Conservation (phyloP, 1,140 invertebrate species). For the Bombus turneri region DNA sequence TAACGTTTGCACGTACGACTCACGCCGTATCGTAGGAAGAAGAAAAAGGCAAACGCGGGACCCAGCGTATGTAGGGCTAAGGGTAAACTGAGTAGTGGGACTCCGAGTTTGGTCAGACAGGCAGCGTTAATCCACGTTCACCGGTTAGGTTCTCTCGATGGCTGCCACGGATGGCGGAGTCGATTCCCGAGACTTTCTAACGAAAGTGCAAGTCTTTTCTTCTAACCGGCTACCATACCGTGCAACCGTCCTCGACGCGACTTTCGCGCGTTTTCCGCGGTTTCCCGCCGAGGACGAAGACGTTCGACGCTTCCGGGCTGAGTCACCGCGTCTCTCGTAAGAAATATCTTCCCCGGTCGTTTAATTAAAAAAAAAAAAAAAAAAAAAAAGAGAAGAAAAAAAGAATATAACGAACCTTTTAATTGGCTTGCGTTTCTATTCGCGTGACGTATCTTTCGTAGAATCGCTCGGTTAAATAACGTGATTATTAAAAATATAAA, state of each 20-base stretch:
- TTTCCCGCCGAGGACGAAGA: constrained; percentile 72
- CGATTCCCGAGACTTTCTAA: constrained; percentile 80
- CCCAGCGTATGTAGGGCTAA: constrained; percentile 44
- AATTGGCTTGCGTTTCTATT: constrained; percentile 8
- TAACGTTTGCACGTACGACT: neutral
- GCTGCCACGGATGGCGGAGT: constrained; percentile 76
- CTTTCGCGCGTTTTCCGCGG: constrained; percentile 76
- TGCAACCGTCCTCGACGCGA: constrained; percentile 74
- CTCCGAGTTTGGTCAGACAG: constrained; percentile 63
- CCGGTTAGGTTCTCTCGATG: constrained; percentile 35
- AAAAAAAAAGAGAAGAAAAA: neutral
- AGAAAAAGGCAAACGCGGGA: constrained; percentile 10
- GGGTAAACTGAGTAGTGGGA: constrained; percentile 49
- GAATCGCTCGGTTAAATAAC: neutral
- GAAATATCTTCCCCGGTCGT: neutral
- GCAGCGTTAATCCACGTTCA: constrained; percentile 49
- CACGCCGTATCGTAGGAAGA: neutral
- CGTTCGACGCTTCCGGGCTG: constrained; percentile 58
- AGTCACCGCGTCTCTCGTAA: constrained; percentile 38
- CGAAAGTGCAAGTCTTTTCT: constrained; percentile 82
- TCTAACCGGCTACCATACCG: constrained; percentile 67
- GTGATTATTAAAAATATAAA: neutral
- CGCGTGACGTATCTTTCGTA: neutral
- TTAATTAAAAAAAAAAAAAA: neutral
- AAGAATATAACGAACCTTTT: neutral